Conservation (phyloP, 2,888 invertebrate genomes). For the Chloroclystis v-ata region DNA sequence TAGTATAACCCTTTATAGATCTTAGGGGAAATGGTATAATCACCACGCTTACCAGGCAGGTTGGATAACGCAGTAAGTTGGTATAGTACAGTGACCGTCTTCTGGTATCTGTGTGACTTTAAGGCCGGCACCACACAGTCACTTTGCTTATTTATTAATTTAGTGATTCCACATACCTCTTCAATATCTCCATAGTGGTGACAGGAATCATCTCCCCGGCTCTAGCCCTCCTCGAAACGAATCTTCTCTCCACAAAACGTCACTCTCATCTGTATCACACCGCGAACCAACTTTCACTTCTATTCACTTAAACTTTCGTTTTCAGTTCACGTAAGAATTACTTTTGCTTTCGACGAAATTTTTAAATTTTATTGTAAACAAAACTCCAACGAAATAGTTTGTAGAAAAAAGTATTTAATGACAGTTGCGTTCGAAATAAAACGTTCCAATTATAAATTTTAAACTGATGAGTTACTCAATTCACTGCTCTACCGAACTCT, state of each 20-base stretch:
- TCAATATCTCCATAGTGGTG: constrained; percentile 50
- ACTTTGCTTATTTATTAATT: too few relatives aligned
- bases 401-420: neutral
- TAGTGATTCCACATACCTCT: constrained; percentile 37
- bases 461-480: too few relatives aligned
- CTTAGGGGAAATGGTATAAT: too few relatives aligned
- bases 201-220: constrained; percentile 49
- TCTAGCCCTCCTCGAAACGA: constrained; percentile 4
- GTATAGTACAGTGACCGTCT: too few relatives aligned
- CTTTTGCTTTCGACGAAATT: neutral
- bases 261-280: constrained; percentile 15
- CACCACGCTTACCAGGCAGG: too few relatives aligned
- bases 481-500: too few relatives aligned
- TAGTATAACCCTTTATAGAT: too few relatives aligned
- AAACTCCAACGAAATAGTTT: neutral
- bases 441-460: neutral
- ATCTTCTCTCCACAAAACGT: constrained; percentile 16
- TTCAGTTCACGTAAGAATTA: neutral
- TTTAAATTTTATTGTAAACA: constrained; percentile 6
- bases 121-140: too few relatives aligned
- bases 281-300: constrained; percentile 12
- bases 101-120: too few relatives aligned
- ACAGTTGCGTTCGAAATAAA: neutral
- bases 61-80: too few relatives aligned
- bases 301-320: constrained; percentile 5